A percentile compares a stretch with the other conserved stretches of the same genome.
These are phyloP conservation scores for Mustelus asterias DNA, from an alignment of 2,113 vertebrate species.

Conservation along the genomic window DNA sequence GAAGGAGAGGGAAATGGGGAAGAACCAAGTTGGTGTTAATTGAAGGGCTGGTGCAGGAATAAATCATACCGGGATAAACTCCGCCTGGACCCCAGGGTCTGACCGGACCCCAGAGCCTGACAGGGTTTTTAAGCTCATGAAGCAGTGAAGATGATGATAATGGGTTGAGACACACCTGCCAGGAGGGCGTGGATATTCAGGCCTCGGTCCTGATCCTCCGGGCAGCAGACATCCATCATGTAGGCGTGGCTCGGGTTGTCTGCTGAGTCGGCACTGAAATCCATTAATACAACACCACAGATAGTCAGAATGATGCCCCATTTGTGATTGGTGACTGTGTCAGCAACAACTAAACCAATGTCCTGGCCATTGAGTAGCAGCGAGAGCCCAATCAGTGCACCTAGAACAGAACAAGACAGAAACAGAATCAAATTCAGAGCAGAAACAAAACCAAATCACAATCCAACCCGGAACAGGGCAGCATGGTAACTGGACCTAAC, in stretches of 20 bases:
- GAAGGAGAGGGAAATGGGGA: constrained; percentile 18
- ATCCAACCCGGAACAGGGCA: background rate
- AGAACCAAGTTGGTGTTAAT: background rate
- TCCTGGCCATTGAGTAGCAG: constrained; percentile 87
- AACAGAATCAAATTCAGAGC: background rate
- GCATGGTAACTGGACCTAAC: background rate
- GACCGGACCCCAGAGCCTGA: background rate
- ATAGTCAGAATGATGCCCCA: constrained; percentile 89
- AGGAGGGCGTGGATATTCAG: constrained; percentile 89
- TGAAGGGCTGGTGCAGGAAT: background rate
- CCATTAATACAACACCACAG: constrained; percentile 92
- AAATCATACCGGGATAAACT: background rate
- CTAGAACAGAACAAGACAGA: constrained; percentile 48
- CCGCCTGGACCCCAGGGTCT: background rate
- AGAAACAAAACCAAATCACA: background rate
- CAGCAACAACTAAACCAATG: constrained; percentile 71
- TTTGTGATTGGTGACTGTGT: constrained; percentile 73
- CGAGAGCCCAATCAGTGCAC: constrained; percentile 77
- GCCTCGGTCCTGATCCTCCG: constrained; percentile 86
- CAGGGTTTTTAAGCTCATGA: background rate
- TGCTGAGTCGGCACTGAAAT: constrained; percentile 93
- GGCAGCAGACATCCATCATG: constrained; percentile 97
- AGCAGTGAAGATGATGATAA: background rate
- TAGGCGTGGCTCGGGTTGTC: constrained; percentile 96
- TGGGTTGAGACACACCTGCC: constrained; percentile 64